Evolutionary conservation across 1,140 invertebrate genomes (phyloP), one percentile per base, ranked within the genome.

Genomic region (Aphidius gifuensis): DNA sequence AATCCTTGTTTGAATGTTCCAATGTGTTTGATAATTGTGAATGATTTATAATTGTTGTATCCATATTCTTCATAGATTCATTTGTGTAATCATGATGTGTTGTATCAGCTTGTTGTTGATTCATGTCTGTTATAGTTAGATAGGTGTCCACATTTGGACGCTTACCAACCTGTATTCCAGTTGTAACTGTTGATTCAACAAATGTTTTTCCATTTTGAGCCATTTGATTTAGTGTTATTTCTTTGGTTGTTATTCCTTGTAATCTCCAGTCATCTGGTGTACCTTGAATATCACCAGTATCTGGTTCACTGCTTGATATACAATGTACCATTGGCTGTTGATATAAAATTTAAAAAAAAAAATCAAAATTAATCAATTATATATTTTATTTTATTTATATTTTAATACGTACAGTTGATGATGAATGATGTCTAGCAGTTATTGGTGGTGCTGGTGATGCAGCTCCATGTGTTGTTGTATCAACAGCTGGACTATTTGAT

Each of bases 291-390:
- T 88, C 88, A 0, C 85, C 85, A 56, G 87, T 85, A 74, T 91
- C 89, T 9, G 87, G 88, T 72, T 92, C 90, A 71, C 90, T 92
- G 70, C 90, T 92, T 4, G 91, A 92, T 53, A 92, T 87, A 72
- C 90, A 92, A 75, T 92, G 90, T 21, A 93, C 91, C 89, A 91
- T 91, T 3, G 87, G 86, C 89, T 91, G 75, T 46, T 82, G 82
- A 39, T 53, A 48, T 9, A 47, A 58, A 6, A 58, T 48, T 5
- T n/a, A 6, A 32, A 51, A 44, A 54, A 32, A 53, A 54, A 48
- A 9, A 50, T 6, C 16, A 6, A 60, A 6, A 50, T 39, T 8
- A 21, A 50, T 50, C 5, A 3, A 16, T 50, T 50, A 50, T 2
- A n/a, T 7, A 8, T 32, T 42, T 54, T 11, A 54, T 9, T 38